Percentiles rank a stretch among this genome's conserved stretches.
Conservation (phyloP, 2,113 vertebrate species). For the Opisthocomus hoazin region DNA sequence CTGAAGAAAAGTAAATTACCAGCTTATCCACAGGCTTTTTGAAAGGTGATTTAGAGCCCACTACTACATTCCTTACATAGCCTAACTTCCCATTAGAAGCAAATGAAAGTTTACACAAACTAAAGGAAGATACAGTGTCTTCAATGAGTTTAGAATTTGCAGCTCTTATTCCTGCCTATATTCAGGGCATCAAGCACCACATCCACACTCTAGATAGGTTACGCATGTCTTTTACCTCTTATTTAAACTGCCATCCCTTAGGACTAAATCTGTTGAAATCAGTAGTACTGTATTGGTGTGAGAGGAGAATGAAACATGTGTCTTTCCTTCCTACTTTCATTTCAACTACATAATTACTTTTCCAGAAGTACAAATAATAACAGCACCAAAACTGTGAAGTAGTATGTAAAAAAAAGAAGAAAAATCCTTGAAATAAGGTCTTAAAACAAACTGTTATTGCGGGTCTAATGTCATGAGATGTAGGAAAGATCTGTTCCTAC, state of each 20-base stretch:
- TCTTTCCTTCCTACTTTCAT: not conserved
- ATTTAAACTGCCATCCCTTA: not conserved
- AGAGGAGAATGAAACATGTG: not conserved
- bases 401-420: not conserved
- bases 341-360: not conserved
- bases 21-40: not conserved
- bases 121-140: not conserved
- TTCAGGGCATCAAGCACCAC: not conserved
- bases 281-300: not conserved
- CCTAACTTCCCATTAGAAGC: not conserved
- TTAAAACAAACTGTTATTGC: not conserved
- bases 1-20: constrained; percentile 25
- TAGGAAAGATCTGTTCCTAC: not conserved
- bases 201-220: not conserved
- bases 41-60: constrained; percentile 1
- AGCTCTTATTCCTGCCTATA: not conserved
- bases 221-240: not conserved
- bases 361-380: not conserved
- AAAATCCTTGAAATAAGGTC: not conserved
- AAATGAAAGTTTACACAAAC: not conserved
- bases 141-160: not conserved
- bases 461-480: not conserved
- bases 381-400: not conserved
- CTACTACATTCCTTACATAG: not conserved
- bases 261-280: not conserved